Evolutionary conservation across 37 sponge, comb jelly and placozoan genomes (phyloP), one percentile per base, ranked within the genome.

Genomic region (Bolinopsis microptera): DNA sequence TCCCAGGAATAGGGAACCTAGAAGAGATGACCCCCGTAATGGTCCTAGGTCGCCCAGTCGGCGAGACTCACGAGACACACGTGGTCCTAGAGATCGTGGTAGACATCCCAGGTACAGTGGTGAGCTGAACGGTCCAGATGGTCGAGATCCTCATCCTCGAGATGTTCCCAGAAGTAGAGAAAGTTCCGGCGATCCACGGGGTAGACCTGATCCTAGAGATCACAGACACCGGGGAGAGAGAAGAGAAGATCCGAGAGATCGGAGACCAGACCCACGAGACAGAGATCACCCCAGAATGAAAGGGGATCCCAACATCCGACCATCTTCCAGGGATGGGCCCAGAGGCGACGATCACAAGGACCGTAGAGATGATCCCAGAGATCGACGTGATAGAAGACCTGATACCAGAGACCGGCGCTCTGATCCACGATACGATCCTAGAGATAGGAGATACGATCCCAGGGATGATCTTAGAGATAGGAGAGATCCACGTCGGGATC

Each of bases 131-230:
- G 61, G 61, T 5, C 61, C 13, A 48, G 61, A 48, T 48, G 61
- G 13, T 13, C 61, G 61, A 0, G 80, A 77, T 77, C 21, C 35
- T 32, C 27, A 32, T 16, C 0, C 33, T 33, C 28, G 80, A 34
- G 80, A 77, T 35, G 80, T 16, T 77, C 80, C 80, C 35, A 77
- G 80, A 32, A 77, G 80, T 0, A 77, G 80, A 34, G 80, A 77
- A 32, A 22, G 1, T 1, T 32, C 80, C 9, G 37, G 35, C 1
- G 35, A 32, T 32, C 28, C 35, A 34, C 33, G 80, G 3, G 80
- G 80, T 21, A 77, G 37, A n/a, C 25, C 34, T 86, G 90, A 40
- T n/a, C 36, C 26, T 8, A 35, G 61, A 8, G 48, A 39, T 33
- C 90, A 40, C 0, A 86, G 90, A 40, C 1, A 40, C 26, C 36